Evolutionary conservation across 2,113 vertebrate genomes (phyloP), one percentile per base, ranked within the genome.

Genomic region (western clawed frog (Xenopus tropicalis)): DNA sequence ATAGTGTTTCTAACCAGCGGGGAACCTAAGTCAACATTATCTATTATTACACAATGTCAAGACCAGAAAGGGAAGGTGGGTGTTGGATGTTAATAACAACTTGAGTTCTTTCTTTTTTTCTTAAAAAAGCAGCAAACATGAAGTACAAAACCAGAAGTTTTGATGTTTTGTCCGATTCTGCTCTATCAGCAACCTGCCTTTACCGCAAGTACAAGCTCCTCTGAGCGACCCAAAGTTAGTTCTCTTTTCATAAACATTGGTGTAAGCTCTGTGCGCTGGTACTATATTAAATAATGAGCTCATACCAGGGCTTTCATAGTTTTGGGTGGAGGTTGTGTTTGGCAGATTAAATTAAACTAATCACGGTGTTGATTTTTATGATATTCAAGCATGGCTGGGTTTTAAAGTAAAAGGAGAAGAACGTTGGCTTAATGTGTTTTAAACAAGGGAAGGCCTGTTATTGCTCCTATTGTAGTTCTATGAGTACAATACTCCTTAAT

Each of bases 21-120:
- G 94, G 95, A 97, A 93, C 93, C 93, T 88, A 91, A 91, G 92
- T 93, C 92, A 95, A 98, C 94, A 95, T 93, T 94, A 90, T 92
- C 91, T 92, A 88, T 93, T 94, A 90, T 89, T 92, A 91, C 91
- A 90, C 89, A 91, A 90, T 90, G 90, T 91, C 91, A 91, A 87
- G 87, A 90, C 87, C 86, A 90, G 89, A 91, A 91, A 91, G 86
- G 89, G 91, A 93, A 91, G 89, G 93, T 93, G 92, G 92, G 91
- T 91, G 91, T 91, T 91, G 88, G 86, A 86, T 88, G 85, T 91
- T 89, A 90, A 90, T 91, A 91, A 90, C 88, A 86, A 90, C 90
- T 89, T 88, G 88, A 86, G 90, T 84, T 86, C 87, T 92, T 91
- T 88, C 91, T 54, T n/a, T 54, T n/a, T 2, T 54, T 54, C 19